Evolutionary conservation across 2,797 vertebrate species (phyloP), one percentile per base, ranked within the genome.

Genomic region (Huso huso): DNA sequence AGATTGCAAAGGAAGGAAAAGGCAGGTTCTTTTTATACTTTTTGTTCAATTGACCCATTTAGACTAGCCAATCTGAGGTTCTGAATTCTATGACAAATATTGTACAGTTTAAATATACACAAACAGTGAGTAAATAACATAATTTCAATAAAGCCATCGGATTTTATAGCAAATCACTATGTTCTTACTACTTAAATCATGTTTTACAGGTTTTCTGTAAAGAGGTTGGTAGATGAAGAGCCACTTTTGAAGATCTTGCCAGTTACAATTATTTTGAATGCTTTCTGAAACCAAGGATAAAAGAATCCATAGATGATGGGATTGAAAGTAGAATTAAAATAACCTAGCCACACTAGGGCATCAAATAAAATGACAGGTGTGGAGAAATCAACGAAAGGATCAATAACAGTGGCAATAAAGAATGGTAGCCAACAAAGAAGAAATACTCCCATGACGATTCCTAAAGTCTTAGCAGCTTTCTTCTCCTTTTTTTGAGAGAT

Each of bases 231-330:
- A 7, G 57, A 61, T 18, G 58, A 62, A 23, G 66, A 67, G 61
- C 61, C 60, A 3, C 57, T 51, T 61, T 48, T 9, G 53, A 69
- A 69, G 50, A 69, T 58, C 57, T 64, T 69, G 18, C 68, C 68
- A 18, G 59, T 68, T 37, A 71, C 49, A 50, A 73, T 66, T 10
- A 51, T 62, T 67, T 57, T 67, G 5, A 74, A 71, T 8, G 72
- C 65, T 53, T 69, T 74, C 15, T 67, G 67, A 52, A 76, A 76
- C 72, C 74, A 73, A 15, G 63, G 69, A 61, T 74, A 73, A 63
- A 76, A 76, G 61, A 73, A 72, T 10, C 60, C 72, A 65, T 74
- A 76, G 6, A 76, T 63, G n/a, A 76, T 53, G 1, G 74, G 74
- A 51, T 76, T 74, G 11, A 62, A 64, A 8, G 66, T 62, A 6